Base-by-base conservation (phyloP, 2,888 invertebrate species). In the Lithophane socia region DNA sequence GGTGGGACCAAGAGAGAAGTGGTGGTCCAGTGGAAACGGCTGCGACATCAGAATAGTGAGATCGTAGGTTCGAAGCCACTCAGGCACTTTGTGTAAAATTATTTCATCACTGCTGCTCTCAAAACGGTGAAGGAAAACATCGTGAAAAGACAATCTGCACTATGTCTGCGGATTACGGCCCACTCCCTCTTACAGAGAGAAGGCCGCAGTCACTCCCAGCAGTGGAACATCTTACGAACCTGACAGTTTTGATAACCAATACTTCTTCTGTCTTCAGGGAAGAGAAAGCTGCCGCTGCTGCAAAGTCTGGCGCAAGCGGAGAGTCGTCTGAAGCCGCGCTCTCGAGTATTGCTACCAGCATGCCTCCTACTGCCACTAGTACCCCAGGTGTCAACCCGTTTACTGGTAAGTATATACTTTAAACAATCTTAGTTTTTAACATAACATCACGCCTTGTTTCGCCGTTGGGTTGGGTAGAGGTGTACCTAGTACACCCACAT, bases 301-400 rank as follows among this genome's bases (percentile, higher is more conserved):
- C 94, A 3, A 96, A 96, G 73, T 93, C 94, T 0, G 95, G 94
- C 0, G 87, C 87, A n/a, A 89, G 92, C 10, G 95, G 94, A 0
- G 95, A 94, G 79, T 85, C 94, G 0, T 93, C 94, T 0, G 92
- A 94, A 1, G 72, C 84, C 1, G 63, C 87, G 0, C 74, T 87
- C 0, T 87, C 91, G 0, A 90, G 92, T 0, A 79, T 93, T 0
- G 92, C 91, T 12, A 80, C 90, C 8, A 87, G 89, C 13, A 91
- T 93, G 83, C 90, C 94, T 0, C 92, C 96, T 1, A 94, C 96
- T 0, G 87, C 96, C 12, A 94, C 96, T 65, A 93, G 96, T 80
- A 95, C 97, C 0, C 97, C 97, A 0, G 97, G 97, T 1, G 95
- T 98, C 12, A 99, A 99, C 93, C 98, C 98, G 0, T 98, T 98